phyloP scores from a whole-genome alignment of 2,797 vertebrate species.

The Odontamblyopus rebecca region DNA sequence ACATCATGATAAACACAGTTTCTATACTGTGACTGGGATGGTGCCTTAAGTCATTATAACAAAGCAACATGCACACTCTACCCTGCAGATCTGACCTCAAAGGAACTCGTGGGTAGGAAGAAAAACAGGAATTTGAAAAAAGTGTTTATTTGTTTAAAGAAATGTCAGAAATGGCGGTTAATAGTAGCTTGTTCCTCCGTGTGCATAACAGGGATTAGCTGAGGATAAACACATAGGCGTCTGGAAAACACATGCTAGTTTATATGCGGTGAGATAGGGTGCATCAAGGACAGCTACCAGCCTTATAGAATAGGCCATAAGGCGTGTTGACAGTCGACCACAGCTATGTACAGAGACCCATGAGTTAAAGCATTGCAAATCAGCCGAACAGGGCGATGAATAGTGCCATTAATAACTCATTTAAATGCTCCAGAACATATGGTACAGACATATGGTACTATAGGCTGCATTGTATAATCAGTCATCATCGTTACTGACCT shows the following conservation, averaged over 20 bases:
- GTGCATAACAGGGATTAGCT: conserved; percentile 8
- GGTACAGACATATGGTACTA: too few relatives aligned
- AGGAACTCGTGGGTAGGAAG: conserved; percentile 15
- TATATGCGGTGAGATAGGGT: not conserved
- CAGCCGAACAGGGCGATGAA: conserved; percentile 17
- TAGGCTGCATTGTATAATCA: too few relatives aligned
- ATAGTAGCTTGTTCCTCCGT: not conserved
- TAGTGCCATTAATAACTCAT: not conserved
- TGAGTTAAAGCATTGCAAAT: not conserved
- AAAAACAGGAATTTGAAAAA: not conserved
- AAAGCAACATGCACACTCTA: not conserved
- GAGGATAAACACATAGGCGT: not conserved
- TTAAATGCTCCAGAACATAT: not conserved
- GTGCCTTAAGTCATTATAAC: conserved; percentile 32
- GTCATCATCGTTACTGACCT: too few relatives aligned
- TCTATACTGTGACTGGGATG: conserved; percentile 22
- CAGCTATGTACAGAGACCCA: too few relatives aligned
- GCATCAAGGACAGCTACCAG: not conserved
- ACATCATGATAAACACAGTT: conserved; percentile 16
- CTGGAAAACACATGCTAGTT: not conserved
- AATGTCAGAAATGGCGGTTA: not conserved
- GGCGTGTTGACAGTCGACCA: not conserved
- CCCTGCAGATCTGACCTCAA: conserved; percentile 5
- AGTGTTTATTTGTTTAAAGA: not conserved
- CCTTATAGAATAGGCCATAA: not conserved